Evolutionary conservation across 2,797 vertebrate genomes (phyloP).

Genomic region (Acanthurus leucopareius): DNA sequence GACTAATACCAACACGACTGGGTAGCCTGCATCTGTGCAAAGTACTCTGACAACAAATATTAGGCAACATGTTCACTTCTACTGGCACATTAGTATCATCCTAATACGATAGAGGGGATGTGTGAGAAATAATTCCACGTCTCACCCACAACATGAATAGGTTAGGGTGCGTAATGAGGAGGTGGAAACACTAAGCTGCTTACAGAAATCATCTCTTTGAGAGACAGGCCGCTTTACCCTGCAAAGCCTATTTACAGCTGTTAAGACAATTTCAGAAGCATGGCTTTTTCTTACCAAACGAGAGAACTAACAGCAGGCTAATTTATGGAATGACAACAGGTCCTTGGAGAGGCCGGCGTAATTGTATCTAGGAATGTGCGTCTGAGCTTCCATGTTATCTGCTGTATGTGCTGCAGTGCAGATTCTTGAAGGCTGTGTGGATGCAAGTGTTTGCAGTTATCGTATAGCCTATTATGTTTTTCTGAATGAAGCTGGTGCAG

Average conservation of each 20-base stretch:
- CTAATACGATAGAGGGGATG: slow-evolving; percentile 65
- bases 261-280: slow-evolving; percentile 79
- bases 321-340: slow-evolving; percentile 51
- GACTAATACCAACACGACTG: neutral
- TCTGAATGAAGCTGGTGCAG: slow-evolving; percentile 17
- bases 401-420: neutral
- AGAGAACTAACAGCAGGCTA: slow-evolving; percentile 48
- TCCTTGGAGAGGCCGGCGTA: slow-evolving; percentile 32
- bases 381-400: slow-evolving; percentile 1
- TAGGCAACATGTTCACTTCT: slow-evolving; percentile 54
- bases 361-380: slow-evolving; percentile 2
- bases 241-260: slow-evolving; percentile 83
- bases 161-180: slow-evolving; percentile 82
- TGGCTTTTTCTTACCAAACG: slow-evolving; percentile 46
- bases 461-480: slow-evolving; percentile 1
- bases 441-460: slow-evolving; percentile 15
- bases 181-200: slow-evolving; percentile 84
- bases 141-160: slow-evolving; percentile 76
- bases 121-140: slow-evolving; percentile 71
- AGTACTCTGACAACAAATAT: slow-evolving; percentile 48
- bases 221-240: slow-evolving; percentile 74
- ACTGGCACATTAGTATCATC: slow-evolving; percentile 66
- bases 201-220: slow-evolving; percentile 83
- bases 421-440: slow-evolving; percentile 2
- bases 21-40: slow-evolving; percentile 23